Conservation (phyloP, 2,113 vertebrate species). For the Isichthys henryi region DNA sequence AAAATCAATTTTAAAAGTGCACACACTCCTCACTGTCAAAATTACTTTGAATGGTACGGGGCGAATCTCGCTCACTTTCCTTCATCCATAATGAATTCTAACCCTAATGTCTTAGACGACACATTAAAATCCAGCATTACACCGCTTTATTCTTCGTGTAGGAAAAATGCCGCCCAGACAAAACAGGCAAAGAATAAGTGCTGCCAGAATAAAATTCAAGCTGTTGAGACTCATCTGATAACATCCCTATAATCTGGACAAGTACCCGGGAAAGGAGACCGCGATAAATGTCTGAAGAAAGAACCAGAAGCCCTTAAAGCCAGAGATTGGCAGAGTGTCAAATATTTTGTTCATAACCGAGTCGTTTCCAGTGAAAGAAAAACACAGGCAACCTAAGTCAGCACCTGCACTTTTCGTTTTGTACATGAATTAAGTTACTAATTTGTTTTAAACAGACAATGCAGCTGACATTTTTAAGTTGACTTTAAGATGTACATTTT, state of each 20-base stretch:
- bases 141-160: neutral
- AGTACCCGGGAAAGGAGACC: neutral
- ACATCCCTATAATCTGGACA: neutral
- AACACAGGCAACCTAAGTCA: neutral
- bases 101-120: neutral
- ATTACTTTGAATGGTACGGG: no score
- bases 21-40: no score
- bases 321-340: neutral
- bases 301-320: neutral
- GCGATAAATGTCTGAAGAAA: neutral
- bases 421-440: neutral
- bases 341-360: neutral
- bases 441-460: neutral
- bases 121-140: neutral
- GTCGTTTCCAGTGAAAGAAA: neutral
- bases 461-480: no score
- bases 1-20: no score
- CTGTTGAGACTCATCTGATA: neutral
- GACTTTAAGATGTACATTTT: neutral
- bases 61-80: neutral
- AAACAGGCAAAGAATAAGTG: neutral
- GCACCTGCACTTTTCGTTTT: neutral
- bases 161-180: neutral
- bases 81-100: neutral
- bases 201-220: neutral